Evolutionary conservation across 2,113 vertebrate species (phyloP).

Genomic region (Todiramphus chloris): DNA sequence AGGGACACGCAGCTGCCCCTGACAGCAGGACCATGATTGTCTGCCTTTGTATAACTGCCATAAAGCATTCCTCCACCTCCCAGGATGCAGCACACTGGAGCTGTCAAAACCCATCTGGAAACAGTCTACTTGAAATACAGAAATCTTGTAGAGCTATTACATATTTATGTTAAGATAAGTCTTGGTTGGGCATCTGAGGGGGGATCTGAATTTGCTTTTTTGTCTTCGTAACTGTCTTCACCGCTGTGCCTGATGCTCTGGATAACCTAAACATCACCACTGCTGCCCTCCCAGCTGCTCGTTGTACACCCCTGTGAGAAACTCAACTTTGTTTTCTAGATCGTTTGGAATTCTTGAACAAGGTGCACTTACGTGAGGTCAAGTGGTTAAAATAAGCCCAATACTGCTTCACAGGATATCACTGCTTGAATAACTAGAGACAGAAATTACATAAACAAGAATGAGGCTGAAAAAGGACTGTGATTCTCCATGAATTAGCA

Average conservation of each 20-base stretch:
- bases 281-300: not conserved
- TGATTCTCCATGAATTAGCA: not conserved
- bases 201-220: not conserved
- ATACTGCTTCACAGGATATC: not conserved
- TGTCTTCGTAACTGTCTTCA: not conserved
- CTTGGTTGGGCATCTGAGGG: not conserved
- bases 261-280: not conserved
- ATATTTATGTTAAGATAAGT: not conserved
- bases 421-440: not conserved
- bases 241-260: not conserved
- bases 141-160: not conserved
- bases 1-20: accelerated
- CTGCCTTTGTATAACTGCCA: not conserved
- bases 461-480: not conserved
- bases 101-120: not conserved
- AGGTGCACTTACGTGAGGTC: not conserved
- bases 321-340: not conserved
- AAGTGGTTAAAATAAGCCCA: not conserved
- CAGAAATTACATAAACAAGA: not conserved
- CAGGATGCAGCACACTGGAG: not conserved
- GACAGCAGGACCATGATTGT: not conserved
- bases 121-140: not conserved
- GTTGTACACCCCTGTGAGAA: not conserved
- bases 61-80: not conserved
- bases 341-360: not conserved